Evolutionary conservation across 2,888 invertebrate genomes (phyloP), one percentile per base, ranked within the genome.

Genomic region (Tholera decimalis): DNA sequence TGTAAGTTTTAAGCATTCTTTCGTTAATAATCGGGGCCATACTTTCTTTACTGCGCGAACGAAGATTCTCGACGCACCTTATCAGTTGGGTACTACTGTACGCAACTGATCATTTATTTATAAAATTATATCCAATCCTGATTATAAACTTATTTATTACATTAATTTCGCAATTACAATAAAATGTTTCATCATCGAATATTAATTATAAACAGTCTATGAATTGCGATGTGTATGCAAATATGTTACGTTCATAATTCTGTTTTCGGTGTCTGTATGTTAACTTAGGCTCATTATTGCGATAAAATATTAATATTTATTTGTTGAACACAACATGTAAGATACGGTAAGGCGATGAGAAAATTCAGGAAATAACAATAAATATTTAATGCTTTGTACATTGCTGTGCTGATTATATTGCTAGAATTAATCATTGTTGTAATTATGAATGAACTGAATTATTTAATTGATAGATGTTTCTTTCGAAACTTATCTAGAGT

Each of bases 321-420:
- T 82, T 86, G 85, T 83, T 84, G 76, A 80, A 78, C 75, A 80
- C 82, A 82, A 84, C 62, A 60, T 80, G 73, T 79, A 81, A 71
- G 49, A 73, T 75, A 70, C 46, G 71, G 73, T 83, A 71, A 30
- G 73, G 37, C 8, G 76, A 77, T 72, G 61, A 77, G 79, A 83
- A 82, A 84, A 80, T 73, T 76, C 67, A 79, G 73, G 79, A 85
- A 86, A 82, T 71, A 73, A 80, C 76, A 83, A 81, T 86, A 85
- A 81, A 85, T 82, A 86, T 84, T 80, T 83, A 80, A 84, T 82
- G 88, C 87, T 88, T 87, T 88, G 87, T 87, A 87, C 33, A 85
- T 86, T 83, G 86, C 86, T 74, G 73, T 76, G 84, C 83, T 83
- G 78, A 79, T 83, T 83, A 83, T 69, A 81, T 74, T 78, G 64